Evolutionary conservation across 2,113 vertebrate species (phyloP).

Genomic region (Collichthys lucidus): DNA sequence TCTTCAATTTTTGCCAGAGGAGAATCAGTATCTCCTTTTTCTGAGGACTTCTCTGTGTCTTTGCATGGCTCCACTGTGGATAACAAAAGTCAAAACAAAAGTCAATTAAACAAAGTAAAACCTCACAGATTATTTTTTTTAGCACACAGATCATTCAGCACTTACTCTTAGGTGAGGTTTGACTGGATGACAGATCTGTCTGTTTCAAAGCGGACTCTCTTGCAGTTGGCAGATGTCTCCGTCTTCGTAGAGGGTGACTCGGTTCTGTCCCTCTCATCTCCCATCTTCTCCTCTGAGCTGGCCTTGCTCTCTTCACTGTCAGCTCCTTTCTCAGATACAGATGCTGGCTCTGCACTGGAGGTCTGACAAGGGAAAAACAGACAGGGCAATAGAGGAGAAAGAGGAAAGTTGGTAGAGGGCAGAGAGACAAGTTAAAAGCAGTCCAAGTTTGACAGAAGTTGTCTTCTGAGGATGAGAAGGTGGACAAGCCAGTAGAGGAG

Average conservation of each 20-base stretch:
- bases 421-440: slow-evolving; percentile 43
- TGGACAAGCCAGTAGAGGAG: slow-evolving; percentile 23
- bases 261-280: slow-evolving; percentile 83
- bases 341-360: slow-evolving; percentile 64
- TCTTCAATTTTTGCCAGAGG: slow-evolving; percentile 82
- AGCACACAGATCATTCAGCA: not conserved
- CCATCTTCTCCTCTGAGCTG: slow-evolving; percentile 79
- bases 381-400: slow-evolving; percentile 20
- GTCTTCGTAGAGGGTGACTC: slow-evolving; percentile 68
- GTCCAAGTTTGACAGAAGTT: slow-evolving; percentile 39
- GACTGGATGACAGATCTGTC: slow-evolving; percentile 69
- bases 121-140: not conserved
- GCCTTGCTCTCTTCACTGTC: slow-evolving; percentile 81
- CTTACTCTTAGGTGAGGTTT: slow-evolving; percentile 74
- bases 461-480: slow-evolving; percentile 19
- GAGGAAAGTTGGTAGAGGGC: slow-evolving; percentile 35
- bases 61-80: slow-evolving; percentile 82
- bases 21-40: slow-evolving; percentile 83
- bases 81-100: slow-evolving; percentile 8
- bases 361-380: slow-evolving; percentile 65
- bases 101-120: slow-evolving; percentile 16
- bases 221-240: slow-evolving; percentile 73
- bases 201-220: slow-evolving; percentile 70
- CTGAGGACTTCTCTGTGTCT: slow-evolving; percentile 84
- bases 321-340: slow-evolving; percentile 75